These are phyloP conservation scores for Hydrozoanthus tunicans DNA, from an alignment of 64 coral and sea anemone species.

Conservation along the genomic window DNA sequence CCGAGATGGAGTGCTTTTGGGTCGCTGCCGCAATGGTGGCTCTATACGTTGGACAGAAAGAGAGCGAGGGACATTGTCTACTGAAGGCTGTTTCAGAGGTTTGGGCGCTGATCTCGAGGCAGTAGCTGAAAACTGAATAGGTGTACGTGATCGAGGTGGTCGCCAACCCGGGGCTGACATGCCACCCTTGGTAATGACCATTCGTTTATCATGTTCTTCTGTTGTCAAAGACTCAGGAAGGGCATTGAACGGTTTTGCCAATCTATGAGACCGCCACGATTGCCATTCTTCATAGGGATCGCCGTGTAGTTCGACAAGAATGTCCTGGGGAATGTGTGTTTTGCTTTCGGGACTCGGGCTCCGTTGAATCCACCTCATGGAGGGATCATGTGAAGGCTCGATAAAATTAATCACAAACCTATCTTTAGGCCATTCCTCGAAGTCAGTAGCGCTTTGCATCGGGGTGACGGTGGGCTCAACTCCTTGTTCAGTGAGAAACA, in stretches of 20 bases:
- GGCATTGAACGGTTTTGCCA: constrained; percentile 15
- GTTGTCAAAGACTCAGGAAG: constrained; percentile 20
- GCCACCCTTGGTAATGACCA: constrained; percentile 50
- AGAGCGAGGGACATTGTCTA: constrained; percentile 68
- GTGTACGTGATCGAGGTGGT: constrained; percentile 77
- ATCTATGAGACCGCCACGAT: constrained; percentile 13
- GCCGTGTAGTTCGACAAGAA: constrained; percentile 64
- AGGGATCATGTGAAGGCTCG: constrained; percentile 34
- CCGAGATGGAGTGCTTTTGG: constrained; percentile 72
- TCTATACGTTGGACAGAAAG: constrained; percentile 61
- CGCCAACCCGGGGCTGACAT: constrained; percentile 76
- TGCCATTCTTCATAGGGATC: constrained; percentile 62
- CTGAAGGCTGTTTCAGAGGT: constrained; percentile 78
- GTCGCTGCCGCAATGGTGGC: constrained; percentile 12
- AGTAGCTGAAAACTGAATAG: constrained; percentile 78
- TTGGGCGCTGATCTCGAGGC: constrained; percentile 63
- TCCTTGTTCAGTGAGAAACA: constrained; percentile 75
- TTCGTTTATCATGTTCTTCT: constrained; percentile 43
- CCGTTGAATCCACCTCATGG: constrained; percentile 2
- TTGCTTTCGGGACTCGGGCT: constrained; percentile 77
- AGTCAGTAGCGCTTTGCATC: constrained; percentile 22
- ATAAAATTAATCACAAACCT: constrained; percentile 72
- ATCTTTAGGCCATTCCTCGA: constrained; percentile 44
- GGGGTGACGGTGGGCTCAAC: constrained; percentile 27
- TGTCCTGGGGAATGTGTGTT: constrained; percentile 82